A percentile compares a stretch with the other conserved stretches of the same genome.
phyloP scores from a whole-genome alignment of 1,140 invertebrate genomes.

The Drosophila leontia region DNA sequence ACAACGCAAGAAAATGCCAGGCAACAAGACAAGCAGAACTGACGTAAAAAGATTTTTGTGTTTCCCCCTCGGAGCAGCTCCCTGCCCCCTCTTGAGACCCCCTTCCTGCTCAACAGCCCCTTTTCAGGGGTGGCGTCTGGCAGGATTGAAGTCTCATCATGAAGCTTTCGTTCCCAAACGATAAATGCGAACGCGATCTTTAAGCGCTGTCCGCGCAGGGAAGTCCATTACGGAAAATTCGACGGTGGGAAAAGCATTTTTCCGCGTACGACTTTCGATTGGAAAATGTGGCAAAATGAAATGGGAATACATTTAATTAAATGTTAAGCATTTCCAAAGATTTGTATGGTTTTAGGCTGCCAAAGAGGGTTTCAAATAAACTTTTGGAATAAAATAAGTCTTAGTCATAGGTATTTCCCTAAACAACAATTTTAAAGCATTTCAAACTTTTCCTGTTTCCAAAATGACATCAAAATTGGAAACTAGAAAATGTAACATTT shows the following conservation, averaged over 20 bases:
- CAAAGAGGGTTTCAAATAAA: neutral
- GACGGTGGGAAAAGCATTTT: slow-evolving; percentile 16
- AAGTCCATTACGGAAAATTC: slow-evolving; percentile 35
- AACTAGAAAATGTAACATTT: slow-evolving; percentile 8
- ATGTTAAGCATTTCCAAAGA: neutral
- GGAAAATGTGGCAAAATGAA: slow-evolving; percentile 17
- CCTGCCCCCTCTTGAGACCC: neutral
- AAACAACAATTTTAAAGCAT: neutral
- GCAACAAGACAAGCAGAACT: slow-evolving; percentile 84
- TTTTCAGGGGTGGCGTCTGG: slow-evolving; percentile 47
- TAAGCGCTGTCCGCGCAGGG: slow-evolving; percentile 39
- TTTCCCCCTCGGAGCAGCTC: slow-evolving; percentile 24
- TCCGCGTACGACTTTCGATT: slow-evolving; percentile 31
- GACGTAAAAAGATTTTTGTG: slow-evolving; percentile 82
- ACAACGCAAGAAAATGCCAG: slow-evolving; percentile 84
- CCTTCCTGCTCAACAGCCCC: neutral
- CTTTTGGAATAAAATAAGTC: neutral
- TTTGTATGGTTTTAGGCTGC: neutral
- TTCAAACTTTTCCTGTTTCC: neutral
- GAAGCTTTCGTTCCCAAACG: slow-evolving; percentile 30
- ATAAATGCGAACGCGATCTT: slow-evolving; percentile 43
- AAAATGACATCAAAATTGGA: slow-evolving; percentile 7
- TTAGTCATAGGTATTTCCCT: neutral
- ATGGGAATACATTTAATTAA: slow-evolving; percentile 44
- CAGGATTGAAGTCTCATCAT: slow-evolving; percentile 52